phyloP scores from a whole-genome alignment of 2,113 vertebrate genomes.

The Ochotona princeps region DNA sequence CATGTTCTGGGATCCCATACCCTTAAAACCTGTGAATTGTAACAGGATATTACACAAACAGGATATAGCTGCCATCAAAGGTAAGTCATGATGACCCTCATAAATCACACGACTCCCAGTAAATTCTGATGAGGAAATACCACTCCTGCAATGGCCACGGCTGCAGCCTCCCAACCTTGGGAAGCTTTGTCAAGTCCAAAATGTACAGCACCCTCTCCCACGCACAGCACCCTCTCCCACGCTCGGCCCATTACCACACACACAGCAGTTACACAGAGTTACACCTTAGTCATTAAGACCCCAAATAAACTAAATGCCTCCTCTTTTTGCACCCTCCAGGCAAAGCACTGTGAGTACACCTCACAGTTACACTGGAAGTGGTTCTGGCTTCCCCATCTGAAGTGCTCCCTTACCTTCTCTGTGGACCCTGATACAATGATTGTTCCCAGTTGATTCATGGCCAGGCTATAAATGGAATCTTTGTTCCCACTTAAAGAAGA shows the following conservation, averaged over 20 bases:
- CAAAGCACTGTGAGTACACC: neutral
- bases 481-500: conserved; percentile 99
- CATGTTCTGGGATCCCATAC: conserved; percentile 99
- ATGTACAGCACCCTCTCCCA: neutral
- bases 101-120: neutral
- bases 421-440: conserved; percentile 99
- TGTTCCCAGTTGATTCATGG: conserved; percentile 99
- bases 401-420: conserved; percentile 92
- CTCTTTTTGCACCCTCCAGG: neutral
- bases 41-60: neutral
- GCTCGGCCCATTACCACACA: neutral
- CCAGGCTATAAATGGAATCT: conserved; percentile 99
- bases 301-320: neutral
- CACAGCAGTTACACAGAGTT: neutral
- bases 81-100: neutral
- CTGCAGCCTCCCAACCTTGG: neutral
- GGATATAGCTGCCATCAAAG: neutral
- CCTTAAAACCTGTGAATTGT: conserved; percentile 90
- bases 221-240: neutral
- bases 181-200: neutral
- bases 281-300: neutral
- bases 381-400: neutral
- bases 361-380: conserved; percentile 1
- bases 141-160: neutral
- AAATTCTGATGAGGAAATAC: neutral